A percentile compares a stretch with the other conserved stretches of the same genome.
Conservation (phyloP, 1,140 invertebrate genomes). For the Samia ricini region DNA sequence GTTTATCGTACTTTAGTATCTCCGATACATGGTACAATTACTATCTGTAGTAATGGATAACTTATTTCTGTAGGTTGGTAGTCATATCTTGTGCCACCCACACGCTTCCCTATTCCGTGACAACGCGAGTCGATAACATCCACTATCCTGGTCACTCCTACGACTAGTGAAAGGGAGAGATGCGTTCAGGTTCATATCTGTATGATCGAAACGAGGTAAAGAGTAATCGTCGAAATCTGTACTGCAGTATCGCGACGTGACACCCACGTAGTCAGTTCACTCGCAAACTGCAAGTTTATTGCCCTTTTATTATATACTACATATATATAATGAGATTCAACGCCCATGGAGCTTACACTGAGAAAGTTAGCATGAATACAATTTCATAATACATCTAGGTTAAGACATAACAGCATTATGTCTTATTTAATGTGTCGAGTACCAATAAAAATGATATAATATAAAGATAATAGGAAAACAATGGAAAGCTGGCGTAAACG, state of each 20-base stretch:
- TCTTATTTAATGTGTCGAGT: no score
- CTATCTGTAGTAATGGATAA: not conserved
- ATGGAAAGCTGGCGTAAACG: no score
- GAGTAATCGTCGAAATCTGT: conserved; percentile 10
- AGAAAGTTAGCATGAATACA: not conserved
- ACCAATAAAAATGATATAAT: no score
- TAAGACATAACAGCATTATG: no score
- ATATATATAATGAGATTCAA: conserved; percentile 3
- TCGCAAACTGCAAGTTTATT: conserved; percentile 7
- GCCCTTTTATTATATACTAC: conserved; percentile 7
- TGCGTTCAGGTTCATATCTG: not conserved
- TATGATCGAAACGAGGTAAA: conserved; percentile 2
- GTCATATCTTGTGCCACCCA: conserved; percentile 1
- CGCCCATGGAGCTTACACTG: not conserved
- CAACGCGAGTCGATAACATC: not conserved
- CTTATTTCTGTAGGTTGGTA: not conserved
- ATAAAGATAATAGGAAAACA: no score
- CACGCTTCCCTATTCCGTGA: conserved; percentile 2
- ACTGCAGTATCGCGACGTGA: conserved; percentile 5
- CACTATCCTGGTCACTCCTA: not conserved
- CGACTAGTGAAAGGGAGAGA: not conserved
- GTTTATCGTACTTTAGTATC: no score
- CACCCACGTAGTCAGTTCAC: conserved; percentile 6
- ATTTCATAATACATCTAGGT: no score
- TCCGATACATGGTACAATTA: not conserved